Evolutionary conservation across 2,113 vertebrate genomes (phyloP), one percentile per base, ranked within the genome.

Genomic region (Chinchilla lanigera): DNA sequence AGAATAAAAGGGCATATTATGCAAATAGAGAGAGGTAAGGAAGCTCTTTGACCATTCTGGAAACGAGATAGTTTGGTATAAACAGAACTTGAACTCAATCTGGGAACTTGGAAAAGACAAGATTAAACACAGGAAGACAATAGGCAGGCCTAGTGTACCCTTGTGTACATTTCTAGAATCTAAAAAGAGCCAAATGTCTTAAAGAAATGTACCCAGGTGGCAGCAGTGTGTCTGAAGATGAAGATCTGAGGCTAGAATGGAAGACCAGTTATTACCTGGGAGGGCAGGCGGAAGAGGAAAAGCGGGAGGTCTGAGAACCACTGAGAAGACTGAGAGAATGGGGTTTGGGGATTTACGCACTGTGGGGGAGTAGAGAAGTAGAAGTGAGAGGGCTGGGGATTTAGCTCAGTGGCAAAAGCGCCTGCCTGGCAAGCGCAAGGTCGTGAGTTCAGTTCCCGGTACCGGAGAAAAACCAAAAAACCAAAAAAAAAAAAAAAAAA

Each of bases 131-230:
- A 5, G 19, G 41, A 58, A 75, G 24, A 61, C 3, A 58, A 47
- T 1, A 11, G 10, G 8, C 22, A n/a, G 22, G 30, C 4, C 44
- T n/a, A 10, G 5, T n/a, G 28, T 0, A 65, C 9, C 14, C 22
- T 83, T n/a, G 13, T 35, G 10, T 12, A 22, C 33, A 52, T 63
- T 50, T 63, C 58, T 50, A 63, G 47, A 81, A 67, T 10, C 52
- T 4, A 50, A 16, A 38, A 54, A 33, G 24, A 67, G 20, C 2
- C 14, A 33, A 44, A 58, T 38, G 33, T 47, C 13, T 41, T 44
- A 19, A 65, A 52, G 35, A 30, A 56, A 22, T 30, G 33, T 22
- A 47, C n/a, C 56, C 33, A 26, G 63, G 38, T 28, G 35, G 50
- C 33, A 12, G 20, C 4, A 22, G 6, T 67, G 11, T 44, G 19